Evolutionary conservation across 1,140 invertebrate species (phyloP).

Genomic region (Drosophila sucinea): DNA sequence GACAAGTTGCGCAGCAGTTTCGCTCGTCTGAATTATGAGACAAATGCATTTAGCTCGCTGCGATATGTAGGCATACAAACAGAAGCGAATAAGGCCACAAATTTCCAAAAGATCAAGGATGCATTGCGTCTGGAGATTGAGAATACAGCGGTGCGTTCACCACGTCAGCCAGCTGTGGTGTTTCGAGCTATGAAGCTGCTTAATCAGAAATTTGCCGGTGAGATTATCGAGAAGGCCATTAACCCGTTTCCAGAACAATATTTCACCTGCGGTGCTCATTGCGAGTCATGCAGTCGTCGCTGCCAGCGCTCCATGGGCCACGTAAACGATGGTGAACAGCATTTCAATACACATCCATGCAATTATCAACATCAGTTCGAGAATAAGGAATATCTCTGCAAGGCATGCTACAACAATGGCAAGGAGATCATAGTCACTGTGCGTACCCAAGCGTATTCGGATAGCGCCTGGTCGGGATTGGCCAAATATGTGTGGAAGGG

Average conservation of each 20-base stretch:
- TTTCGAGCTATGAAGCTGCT: conserved; percentile 88
- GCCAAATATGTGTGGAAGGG: conserved; percentile 92
- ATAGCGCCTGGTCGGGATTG: conserved; percentile 88
- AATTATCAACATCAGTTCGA: conserved; percentile 91
- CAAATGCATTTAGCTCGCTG: conserved; percentile 90
- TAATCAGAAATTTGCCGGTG: conserved; percentile 91
- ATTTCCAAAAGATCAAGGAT: conserved; percentile 85
- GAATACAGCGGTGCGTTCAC: conserved; percentile 88
- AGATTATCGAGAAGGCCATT: conserved; percentile 86
- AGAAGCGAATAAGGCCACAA: conserved; percentile 84
- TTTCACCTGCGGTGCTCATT: conserved; percentile 90
- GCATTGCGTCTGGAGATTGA: conserved; percentile 86
- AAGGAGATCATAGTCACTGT: conserved; percentile 86
- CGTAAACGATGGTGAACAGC: conserved; percentile 87
- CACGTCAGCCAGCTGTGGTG: conserved; percentile 87
- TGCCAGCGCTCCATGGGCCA: conserved; percentile 92
- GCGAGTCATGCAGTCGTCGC: conserved; percentile 88
- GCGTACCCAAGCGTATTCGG: conserved; percentile 85
- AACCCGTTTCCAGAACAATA: conserved; percentile 91
- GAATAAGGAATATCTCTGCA: conserved; percentile 90
- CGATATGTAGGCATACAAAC: conserved; percentile 76
- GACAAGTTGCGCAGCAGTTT: conserved; percentile 87
- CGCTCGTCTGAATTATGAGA: conserved; percentile 85
- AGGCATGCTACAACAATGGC: conserved; percentile 84
- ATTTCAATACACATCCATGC: conserved; percentile 85